Base-by-base conservation (phyloP, 2,888 invertebrate species). In the Apamea monoglypha region DNA sequence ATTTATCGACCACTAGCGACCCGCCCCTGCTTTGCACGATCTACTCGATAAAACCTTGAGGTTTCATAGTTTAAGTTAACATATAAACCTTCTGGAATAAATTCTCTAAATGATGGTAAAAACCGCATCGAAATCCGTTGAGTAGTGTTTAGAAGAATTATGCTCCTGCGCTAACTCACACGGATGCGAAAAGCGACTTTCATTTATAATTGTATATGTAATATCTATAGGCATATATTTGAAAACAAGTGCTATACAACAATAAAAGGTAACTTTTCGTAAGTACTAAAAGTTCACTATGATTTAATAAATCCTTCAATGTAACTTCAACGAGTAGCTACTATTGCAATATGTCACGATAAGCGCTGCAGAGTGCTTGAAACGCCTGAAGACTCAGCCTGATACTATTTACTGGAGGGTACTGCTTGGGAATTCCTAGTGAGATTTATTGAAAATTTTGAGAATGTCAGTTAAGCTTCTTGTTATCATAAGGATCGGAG, bases 351-450 rank as follows among this genome's bases (percentile, higher is more conserved):
- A 71, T 71, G 59, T 71, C 29, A 7, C 44, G 44, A 56, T 56
- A 67, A 82, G 81, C 78, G 36, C 70, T 71, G 25, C 6, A 32
- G n/a, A 83, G 84, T 83, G 79, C 71, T 83, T 66, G 36, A 78
- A 82, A 21, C 44, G 84, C 81, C 67, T 40, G 67, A 71, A 83
- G 70, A 63, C 47, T 71, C 32, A 40, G 25, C 16, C 10, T 40
- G 44, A 47, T 71, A 67, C 77, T 59, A 67, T 71, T 53, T 66
- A 44, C n/a, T 67, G 29, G 21, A 63, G 44, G 47, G 53, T 66
- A 40, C 53, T 53, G 14, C 32, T 61, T n/a, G 44, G 44, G 63
- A 36, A 59, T 50, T 21, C 44, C 40, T 44, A 7, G 50, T 61
- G 44, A 36, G 18, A 67, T 70, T 83, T 83, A 64, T 69, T 83